Percentiles rank a stretch among this genome's conserved stretches.
Evolutionary conservation across 2,888 invertebrate genomes (phyloP).

Genomic region (Drosophila peninsularis): DNA sequence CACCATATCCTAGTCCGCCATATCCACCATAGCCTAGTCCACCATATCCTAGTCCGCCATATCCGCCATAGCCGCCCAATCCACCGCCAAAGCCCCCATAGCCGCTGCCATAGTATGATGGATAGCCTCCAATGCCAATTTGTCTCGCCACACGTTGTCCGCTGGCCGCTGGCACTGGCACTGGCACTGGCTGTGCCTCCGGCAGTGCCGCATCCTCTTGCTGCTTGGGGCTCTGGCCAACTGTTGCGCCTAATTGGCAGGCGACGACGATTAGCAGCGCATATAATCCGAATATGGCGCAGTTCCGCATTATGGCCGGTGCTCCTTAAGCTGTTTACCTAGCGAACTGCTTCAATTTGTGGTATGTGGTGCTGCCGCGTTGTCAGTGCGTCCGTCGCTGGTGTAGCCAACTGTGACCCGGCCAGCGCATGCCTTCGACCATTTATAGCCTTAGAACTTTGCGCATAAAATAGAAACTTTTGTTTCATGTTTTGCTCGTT

Average conservation of each 20-base stretch:
- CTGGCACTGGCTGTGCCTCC: background rate
- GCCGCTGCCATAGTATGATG: conserved; percentile 14
- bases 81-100: conserved; percentile 40
- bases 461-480: conserved; percentile 78
- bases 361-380: conserved; percentile 13
- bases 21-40: conserved; percentile 27
- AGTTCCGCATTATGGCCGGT: conserved; percentile 63
- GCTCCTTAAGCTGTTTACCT: conserved; percentile 57
- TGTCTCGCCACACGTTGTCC: conserved; percentile 53
- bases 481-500: conserved; percentile 48
- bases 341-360: conserved; percentile 40
- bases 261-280: conserved; percentile 71
- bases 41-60: conserved; percentile 27
- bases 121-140: conserved; percentile 43
- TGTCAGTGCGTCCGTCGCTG: conserved; percentile 14
- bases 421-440: conserved; percentile 46
- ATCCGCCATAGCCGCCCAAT: conserved; percentile 18
- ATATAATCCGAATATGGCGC: conserved; percentile 71
- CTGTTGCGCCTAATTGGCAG: conserved; percentile 62
- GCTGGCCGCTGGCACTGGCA: conserved; percentile 1
- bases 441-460: conserved; percentile 80
- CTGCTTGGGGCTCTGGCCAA: conserved; percentile 54
- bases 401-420: conserved; percentile 70
- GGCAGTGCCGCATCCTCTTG: conserved; percentile 33
- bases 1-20: conserved; percentile 29